phyloP scores from a whole-genome alignment of 2,797 vertebrate species.

The Chelidonichthys spinosus region DNA sequence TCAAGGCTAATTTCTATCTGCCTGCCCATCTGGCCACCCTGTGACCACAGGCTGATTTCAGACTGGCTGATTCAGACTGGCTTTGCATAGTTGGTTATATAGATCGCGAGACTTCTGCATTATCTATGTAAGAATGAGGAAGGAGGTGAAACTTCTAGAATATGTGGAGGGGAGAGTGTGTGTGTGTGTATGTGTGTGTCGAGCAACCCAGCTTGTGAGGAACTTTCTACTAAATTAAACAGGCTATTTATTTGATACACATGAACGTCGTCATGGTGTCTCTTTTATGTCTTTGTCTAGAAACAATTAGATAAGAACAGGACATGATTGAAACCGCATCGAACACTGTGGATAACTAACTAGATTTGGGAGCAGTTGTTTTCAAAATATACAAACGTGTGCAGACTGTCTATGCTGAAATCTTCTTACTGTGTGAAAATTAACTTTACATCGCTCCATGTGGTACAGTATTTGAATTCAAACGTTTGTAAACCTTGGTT shows the following conservation, averaged over 20 bases:
- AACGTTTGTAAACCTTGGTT: not conserved
- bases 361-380: not conserved
- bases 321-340: not conserved
- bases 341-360: not conserved
- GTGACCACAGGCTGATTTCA: conserved; percentile 47
- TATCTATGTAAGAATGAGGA: conserved; percentile 17
- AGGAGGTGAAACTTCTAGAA: conserved; percentile 11
- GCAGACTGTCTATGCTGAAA: not conserved
- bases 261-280: not conserved
- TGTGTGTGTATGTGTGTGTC: not conserved
- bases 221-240: not conserved
- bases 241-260: not conserved
- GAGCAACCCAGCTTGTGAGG: not conserved
- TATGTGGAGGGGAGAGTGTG: not conserved
- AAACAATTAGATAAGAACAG: conserved; percentile 3
- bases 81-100: conserved; percentile 28
- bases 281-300: not conserved
- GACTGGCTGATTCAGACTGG: conserved; percentile 6
- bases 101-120: conserved; percentile 14
- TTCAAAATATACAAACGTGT: not conserved
- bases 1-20: conserved; percentile 65
- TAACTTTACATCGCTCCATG: not conserved
- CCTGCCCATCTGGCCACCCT: conserved; percentile 43
- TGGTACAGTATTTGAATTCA: not conserved
- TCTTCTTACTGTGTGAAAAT: not conserved